Conservation (phyloP, 2,797 vertebrate genomes). For the Merluccius polli region DNA sequence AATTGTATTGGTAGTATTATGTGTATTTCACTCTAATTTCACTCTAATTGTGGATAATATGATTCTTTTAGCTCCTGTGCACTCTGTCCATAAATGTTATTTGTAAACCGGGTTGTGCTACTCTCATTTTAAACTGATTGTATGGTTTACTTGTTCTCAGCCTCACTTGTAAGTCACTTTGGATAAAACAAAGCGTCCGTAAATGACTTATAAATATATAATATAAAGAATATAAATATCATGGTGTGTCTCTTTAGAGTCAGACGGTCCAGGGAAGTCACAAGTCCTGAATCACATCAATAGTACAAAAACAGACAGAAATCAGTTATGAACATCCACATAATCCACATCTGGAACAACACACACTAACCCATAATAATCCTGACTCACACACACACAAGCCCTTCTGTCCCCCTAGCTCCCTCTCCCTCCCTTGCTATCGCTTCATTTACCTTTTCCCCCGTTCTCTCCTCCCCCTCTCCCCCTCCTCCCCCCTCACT, state of each 20-base stretch:
- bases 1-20: no score
- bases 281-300: constrained; percentile 11
- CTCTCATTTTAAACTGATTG: no score
- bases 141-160: no score
- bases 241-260: background rate
- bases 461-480: background rate
- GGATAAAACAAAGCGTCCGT: no score
- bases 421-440: constrained; percentile 5
- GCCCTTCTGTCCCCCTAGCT: constrained; percentile 27
- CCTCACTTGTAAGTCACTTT: no score
- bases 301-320: constrained; percentile 26
- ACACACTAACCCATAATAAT: constrained; percentile 56
- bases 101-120: no score
- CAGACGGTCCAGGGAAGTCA: constrained; percentile 14
- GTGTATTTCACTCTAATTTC: no score
- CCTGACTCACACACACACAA: constrained; percentile 50
- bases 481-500: background rate
- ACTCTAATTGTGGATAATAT: no score
- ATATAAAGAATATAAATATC: background rate
- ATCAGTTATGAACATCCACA: constrained; percentile 35
- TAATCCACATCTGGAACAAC: constrained; percentile 68
- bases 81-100: no score
- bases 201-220: no score
- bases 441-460: background rate
- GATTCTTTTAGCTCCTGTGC: no score